These are phyloP conservation scores for Acrocephalus arundinaceus DNA, from an alignment of 2,113 vertebrate genomes.

Conservation along the genomic window DNA sequence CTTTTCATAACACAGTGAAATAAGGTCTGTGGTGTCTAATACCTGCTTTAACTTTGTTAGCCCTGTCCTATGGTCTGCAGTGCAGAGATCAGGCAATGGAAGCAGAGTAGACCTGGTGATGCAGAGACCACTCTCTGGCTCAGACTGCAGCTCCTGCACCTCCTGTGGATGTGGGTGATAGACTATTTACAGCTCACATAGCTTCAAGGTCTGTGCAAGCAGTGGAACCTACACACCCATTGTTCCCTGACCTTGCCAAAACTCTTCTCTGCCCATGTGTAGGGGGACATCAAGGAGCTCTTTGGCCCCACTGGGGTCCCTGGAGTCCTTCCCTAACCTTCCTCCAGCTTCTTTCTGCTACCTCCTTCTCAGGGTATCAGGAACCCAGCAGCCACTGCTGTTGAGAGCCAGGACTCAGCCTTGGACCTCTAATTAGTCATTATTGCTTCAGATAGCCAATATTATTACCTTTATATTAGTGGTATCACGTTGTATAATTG, in stretches of 20 bases:
- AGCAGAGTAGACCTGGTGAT: not conserved
- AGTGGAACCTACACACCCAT: not conserved
- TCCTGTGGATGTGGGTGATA: not conserved
- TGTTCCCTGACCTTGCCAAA: not conserved
- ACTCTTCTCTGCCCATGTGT: not conserved
- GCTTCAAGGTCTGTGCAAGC: not conserved
- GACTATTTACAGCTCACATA: not conserved
- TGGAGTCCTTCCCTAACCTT: not conserved
- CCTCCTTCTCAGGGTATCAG: not conserved
- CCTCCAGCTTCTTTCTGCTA: not conserved
- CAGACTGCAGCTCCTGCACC: not conserved
- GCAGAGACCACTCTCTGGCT: not conserved
- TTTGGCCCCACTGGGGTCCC: not conserved
- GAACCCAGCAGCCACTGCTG: not conserved
- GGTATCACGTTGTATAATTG: not conserved
- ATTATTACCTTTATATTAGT: not conserved
- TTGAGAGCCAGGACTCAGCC: not conserved
- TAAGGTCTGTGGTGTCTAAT: not conserved
- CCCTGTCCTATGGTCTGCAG: not conserved
- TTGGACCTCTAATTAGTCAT: not conserved
- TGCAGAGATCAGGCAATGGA: not conserved
- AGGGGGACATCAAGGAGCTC: rapidly evolving
- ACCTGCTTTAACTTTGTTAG: not conserved
- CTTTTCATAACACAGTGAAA: not conserved
- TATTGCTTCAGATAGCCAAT: not conserved